Evolutionary conservation across 2,113 vertebrate genomes (phyloP), one percentile per base, ranked within the genome.

Genomic region (Lepus timidus): DNA sequence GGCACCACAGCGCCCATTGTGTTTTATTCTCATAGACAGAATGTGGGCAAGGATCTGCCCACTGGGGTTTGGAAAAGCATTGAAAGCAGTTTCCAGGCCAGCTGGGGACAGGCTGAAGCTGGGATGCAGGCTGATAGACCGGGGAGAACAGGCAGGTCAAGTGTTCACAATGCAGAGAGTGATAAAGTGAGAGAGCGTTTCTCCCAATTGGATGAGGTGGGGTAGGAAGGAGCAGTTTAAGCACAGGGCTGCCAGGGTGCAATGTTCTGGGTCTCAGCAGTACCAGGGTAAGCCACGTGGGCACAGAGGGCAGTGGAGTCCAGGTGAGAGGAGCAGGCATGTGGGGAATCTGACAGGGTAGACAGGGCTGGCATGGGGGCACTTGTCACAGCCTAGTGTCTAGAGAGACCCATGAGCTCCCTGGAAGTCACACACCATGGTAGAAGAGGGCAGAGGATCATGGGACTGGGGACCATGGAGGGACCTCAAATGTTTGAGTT

Each of bases 201-300:
- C 39, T 19, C 16, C 16, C 0, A 2, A 2, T 29, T 10, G 11
- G 29, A 71, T 12, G 31, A 4, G 4, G 2, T 11, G 0, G 0
- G 5, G 5, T 4, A 3, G 1, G n/a, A 31, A n/a, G 62, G 2
- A 25, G 70, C n/a, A 25, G 31, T 7, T 62, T 70, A 61, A 44
- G 33, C 85, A 81, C 51, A 3, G 5, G 3, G 17, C 9, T 33
- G 70, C 55, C 6, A 55, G 44, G 44, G 16, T 9, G 7, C 75
- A 76, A 67, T 4, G 10, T 58, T 82, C 52, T 73, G 62, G 29
- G 52, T 33, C 3, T 7, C 1, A 9, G n/a, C 71, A 49, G 74
- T 17, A 88, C 23, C 36, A 52, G 22, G 23, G 12, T 39, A 31
- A 90, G 36, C 31, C 5, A 2, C 2, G 0, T 13, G 25, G 23